phyloP scores from a whole-genome alignment of 2,113 vertebrate species.

The Ameiurus melas region DNA sequence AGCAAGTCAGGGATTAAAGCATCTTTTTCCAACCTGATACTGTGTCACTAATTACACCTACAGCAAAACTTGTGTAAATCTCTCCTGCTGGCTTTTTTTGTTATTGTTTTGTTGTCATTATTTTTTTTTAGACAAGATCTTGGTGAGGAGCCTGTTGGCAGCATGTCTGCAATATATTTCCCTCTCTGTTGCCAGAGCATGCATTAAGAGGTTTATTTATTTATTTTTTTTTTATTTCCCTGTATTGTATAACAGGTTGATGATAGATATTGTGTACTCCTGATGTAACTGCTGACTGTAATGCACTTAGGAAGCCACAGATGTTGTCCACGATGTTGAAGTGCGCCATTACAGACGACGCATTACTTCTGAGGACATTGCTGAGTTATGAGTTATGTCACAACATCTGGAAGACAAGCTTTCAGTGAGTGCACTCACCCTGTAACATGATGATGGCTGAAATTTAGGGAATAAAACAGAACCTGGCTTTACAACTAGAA shows the following conservation, averaged over 20 bases:
- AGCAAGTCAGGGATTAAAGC: background rate
- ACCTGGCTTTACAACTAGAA: constrained; percentile 3
- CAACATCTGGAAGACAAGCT: constrained; percentile 20
- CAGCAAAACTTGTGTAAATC: constrained; percentile 15
- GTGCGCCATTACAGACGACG: constrained; percentile 12
- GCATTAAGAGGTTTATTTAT: background rate
- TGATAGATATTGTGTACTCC: constrained; percentile 26
- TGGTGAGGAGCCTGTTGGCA: background rate
- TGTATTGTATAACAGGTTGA: background rate
- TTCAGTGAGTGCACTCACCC: constrained; percentile 25
- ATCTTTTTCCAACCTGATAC: background rate
- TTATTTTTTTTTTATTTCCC: constrained; percentile 9
- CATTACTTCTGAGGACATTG: background rate
- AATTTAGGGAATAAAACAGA: constrained; percentile 20
- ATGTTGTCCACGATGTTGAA: constrained; percentile 46
- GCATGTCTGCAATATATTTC: background rate
- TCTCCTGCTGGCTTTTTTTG: background rate
- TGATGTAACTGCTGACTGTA: constrained; percentile 34
- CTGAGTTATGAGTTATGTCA: constrained; percentile 21
- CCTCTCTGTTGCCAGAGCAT: background rate
- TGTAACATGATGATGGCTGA: constrained; percentile 10
- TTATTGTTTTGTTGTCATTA: background rate
- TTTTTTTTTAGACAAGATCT: background rate
- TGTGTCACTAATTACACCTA: background rate
- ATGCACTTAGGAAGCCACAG: constrained; percentile 3